Conservation (phyloP, 2,888 invertebrate species). For the Prionchulus punctatus region DNA sequence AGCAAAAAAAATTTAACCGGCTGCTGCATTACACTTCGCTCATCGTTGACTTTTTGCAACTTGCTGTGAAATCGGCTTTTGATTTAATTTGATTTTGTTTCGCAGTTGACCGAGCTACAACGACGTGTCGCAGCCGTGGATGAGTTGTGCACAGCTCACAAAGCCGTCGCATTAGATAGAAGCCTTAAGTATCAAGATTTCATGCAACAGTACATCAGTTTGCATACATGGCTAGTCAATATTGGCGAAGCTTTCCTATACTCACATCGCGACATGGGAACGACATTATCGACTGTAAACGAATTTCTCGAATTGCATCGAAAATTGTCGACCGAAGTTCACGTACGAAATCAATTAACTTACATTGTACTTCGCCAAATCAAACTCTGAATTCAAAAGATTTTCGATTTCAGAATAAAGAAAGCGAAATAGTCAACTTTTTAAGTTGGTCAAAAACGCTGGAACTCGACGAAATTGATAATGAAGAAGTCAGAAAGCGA, state of each 20-base stretch:
- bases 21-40: no score
- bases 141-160: slow-evolving; percentile 46
- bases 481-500: slow-evolving; percentile 29
- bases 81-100: no score
- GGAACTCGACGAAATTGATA: slow-evolving; percentile 47
- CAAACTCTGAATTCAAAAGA: no score
- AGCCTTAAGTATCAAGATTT: background rate
- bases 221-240: slow-evolving; percentile 56
- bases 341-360: no score
- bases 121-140: slow-evolving; percentile 20
- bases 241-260: slow-evolving; percentile 56
- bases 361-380: no score
- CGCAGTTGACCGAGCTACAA: slow-evolving; percentile 52
- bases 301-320: slow-evolving; percentile 41
- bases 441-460: background rate
- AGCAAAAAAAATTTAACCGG: no score
- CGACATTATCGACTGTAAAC: slow-evolving; percentile 46
- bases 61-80: no score
- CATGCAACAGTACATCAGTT: slow-evolving; percentile 19
- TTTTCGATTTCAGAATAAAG: slow-evolving; percentile 6
- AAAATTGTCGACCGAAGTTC: background rate
- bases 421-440: background rate
- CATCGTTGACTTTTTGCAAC: no score
- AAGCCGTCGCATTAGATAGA: slow-evolving; percentile 40
- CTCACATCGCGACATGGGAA: slow-evolving; percentile 58